Evolutionary conservation across 2,797 vertebrate genomes (phyloP).

Genomic region (Uromys caudimaculatus): DNA sequence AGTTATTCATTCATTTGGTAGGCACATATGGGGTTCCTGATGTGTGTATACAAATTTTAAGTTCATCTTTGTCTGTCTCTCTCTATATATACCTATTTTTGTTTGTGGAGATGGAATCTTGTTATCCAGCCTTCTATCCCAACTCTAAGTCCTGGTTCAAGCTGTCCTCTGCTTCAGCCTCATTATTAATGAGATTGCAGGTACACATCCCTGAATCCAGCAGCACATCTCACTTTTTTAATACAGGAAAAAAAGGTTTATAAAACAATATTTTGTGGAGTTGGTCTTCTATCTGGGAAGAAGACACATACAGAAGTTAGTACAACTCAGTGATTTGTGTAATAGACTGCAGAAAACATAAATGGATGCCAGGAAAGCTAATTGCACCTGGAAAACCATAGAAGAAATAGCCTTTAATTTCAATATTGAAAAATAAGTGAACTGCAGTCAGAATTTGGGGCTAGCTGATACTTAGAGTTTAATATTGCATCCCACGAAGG

Average conservation of each 20-base stretch:
- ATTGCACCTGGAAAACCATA: neutral
- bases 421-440: neutral
- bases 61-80: neutral
- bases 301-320: neutral
- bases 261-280: neutral
- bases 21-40: neutral
- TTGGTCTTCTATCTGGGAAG: neutral
- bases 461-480: neutral
- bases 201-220: neutral
- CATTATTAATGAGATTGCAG: neutral
- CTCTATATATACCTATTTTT: neutral
- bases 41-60: neutral
- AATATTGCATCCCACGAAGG: neutral
- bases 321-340: neutral
- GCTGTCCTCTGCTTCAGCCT: neutral
- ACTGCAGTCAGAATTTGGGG: neutral
- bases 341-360: neutral
- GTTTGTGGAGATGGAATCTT: neutral
- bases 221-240: neutral
- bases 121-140: neutral
- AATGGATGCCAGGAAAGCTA: neutral
- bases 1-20: constrained; percentile 14
- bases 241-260: neutral
- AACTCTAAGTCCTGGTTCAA: neutral
- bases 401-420: neutral